These are phyloP conservation scores for Chaunax sp. DNA, from an alignment of 2,797 vertebrate genomes.

Conservation along the genomic window DNA sequence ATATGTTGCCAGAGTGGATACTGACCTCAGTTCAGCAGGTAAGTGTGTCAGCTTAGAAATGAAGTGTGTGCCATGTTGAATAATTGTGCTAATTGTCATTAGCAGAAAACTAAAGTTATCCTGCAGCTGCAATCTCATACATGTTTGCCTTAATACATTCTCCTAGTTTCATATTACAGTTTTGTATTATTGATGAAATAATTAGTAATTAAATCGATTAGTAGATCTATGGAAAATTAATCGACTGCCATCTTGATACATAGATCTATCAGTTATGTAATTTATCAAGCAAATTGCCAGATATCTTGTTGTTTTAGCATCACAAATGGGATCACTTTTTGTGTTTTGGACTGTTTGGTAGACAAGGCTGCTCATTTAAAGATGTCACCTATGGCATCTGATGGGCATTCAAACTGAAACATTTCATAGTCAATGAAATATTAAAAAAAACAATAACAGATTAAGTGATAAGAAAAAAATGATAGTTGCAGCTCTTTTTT, in stretches of 20 bases:
- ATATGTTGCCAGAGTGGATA: slow-evolving; percentile 80
- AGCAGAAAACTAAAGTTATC: background rate
- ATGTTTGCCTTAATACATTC: background rate
- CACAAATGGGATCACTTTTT: no score
- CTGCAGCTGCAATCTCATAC: background rate
- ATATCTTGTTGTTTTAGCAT: no score
- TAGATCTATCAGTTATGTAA: background rate
- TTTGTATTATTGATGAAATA: background rate
- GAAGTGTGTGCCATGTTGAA: background rate
- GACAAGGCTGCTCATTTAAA: no score
- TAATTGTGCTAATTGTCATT: background rate
- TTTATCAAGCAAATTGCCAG: background rate
- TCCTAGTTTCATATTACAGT: background rate
- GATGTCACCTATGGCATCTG: no score
- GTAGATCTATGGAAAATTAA: background rate
- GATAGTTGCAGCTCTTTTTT: background rate
- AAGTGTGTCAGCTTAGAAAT: background rate
- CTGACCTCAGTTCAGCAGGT: slow-evolving; percentile 76
- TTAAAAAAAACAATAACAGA: no score
- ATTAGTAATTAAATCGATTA: background rate
- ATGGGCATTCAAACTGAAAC: no score
- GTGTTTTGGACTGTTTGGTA: no score
- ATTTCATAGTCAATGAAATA: no score
- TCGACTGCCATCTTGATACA: background rate
- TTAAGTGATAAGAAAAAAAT: no score